These are phyloP conservation scores for Cybosia mesomella DNA, from an alignment of 2,888 invertebrate species.

Conservation along the genomic window DNA sequence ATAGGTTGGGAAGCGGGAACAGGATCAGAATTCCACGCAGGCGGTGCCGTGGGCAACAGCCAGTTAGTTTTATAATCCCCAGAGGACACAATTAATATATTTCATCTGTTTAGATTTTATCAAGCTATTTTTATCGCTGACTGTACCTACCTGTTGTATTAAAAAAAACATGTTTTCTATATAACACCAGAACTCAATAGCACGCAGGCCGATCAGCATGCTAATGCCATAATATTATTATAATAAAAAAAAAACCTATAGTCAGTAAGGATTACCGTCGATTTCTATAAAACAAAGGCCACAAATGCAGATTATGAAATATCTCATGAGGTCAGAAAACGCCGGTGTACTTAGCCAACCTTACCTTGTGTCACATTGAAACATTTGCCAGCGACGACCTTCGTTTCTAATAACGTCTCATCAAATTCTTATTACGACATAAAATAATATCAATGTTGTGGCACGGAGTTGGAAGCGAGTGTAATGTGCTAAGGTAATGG, in stretches of 20 bases:
- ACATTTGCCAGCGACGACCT: slow-evolving; percentile 51
- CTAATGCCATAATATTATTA: background rate
- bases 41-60: too few relatives aligned
- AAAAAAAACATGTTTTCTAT: background rate
- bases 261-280: slow-evolving; percentile 44
- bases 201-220: background rate
- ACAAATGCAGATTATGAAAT: slow-evolving; percentile 48
- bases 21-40: too few relatives aligned
- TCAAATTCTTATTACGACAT: slow-evolving; percentile 75
- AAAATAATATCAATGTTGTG: slow-evolving; percentile 55
- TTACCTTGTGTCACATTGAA: slow-evolving; percentile 55
- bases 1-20: too few relatives aligned
- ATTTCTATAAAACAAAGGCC: slow-evolving; percentile 51
- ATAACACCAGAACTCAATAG: background rate
- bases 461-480: slow-evolving; percentile 16
- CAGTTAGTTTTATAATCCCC: too few relatives aligned
- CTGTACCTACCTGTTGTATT: too few relatives aligned
- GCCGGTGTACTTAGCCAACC: slow-evolving; percentile 47
- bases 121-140: too few relatives aligned
- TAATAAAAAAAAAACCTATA: slow-evolving; percentile 12
- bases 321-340: slow-evolving; percentile 49
- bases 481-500: slow-evolving; percentile 14
- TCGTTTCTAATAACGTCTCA: slow-evolving; percentile 69
- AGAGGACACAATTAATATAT: too few relatives aligned
- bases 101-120: too few relatives aligned